Conservation (phyloP, 2,888 invertebrate genomes). For the Drosophila pegasa region DNA sequence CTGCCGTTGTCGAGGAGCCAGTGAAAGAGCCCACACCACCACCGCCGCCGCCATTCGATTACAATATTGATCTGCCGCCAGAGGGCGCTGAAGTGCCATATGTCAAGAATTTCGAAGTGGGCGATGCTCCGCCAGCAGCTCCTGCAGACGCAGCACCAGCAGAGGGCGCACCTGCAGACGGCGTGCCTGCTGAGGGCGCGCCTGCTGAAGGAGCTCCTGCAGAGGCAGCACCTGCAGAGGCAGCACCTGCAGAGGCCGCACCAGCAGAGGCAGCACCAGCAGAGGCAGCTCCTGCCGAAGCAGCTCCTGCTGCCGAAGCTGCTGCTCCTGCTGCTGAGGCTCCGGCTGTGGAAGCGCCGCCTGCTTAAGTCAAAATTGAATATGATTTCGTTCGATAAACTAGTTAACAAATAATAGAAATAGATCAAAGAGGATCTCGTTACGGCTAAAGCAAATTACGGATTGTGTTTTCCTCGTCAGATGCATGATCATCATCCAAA, state of each 20-base stretch:
- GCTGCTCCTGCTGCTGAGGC: conserved; percentile 40
- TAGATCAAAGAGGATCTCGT: conserved; percentile 67
- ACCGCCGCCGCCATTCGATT: conserved; percentile 85
- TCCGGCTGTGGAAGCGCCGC: conserved; percentile 45
- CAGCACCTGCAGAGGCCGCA: conserved; percentile 1
- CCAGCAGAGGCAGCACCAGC: conserved; percentile 32
- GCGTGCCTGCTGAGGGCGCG: conserved; percentile 43
- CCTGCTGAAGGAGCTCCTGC: conserved; percentile 38
- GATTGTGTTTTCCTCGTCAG: conserved; percentile 52
- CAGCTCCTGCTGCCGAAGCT: conserved; percentile 32
- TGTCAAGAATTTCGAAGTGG: conserved; percentile 84
- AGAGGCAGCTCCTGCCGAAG: conserved; percentile 43
- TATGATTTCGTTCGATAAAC: conserved; percentile 26
- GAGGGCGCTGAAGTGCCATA: conserved; percentile 85
- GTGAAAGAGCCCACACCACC: conserved; percentile 83
- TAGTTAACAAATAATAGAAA: conserved; percentile 23
- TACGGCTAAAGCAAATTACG: conserved; percentile 38
- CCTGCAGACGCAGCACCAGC: conserved; percentile 44
- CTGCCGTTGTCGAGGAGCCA: conserved; percentile 50
- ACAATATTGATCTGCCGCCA: conserved; percentile 84
- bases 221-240: conserved; percentile 2
- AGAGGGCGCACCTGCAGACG: conserved; percentile 52
- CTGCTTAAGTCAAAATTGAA: conserved; percentile 37
- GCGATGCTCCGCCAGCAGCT: conserved; percentile 56
- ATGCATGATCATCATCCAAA: conserved; percentile 42